These are phyloP conservation scores for Mola mola DNA, from an alignment of 2,113 vertebrate species.

Conservation along the genomic window DNA sequence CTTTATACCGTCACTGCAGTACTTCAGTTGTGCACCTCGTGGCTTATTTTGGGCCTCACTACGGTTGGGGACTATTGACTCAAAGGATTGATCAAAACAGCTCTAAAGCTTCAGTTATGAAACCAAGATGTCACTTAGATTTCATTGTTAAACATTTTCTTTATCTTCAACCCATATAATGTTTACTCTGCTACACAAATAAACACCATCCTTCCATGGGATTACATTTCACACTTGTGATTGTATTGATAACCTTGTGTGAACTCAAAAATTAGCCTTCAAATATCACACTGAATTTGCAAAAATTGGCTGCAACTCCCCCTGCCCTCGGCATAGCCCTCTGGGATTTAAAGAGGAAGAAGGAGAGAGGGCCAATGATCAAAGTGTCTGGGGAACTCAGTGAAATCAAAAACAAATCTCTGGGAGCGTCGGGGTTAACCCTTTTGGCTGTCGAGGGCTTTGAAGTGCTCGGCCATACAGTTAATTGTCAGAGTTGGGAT, in stretches of 20 bases:
- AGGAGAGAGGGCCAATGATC: conserved; percentile 76
- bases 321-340: conserved; percentile 34
- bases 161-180: conserved; percentile 6
- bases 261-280: conserved; percentile 51
- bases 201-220: background rate
- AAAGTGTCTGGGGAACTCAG: conserved; percentile 86
- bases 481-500: conserved; percentile 94
- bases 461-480: conserved; percentile 91
- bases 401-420: conserved; percentile 83
- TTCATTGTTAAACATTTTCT: conserved; percentile 4
- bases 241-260: conserved; percentile 50
- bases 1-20: no score
- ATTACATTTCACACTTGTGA: conserved; percentile 44
- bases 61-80: conserved; percentile 1
- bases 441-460: conserved; percentile 85
- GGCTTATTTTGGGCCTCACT: background rate
- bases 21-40: no score
- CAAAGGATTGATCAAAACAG: background rate
- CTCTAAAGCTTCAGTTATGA: conserved; percentile 13
- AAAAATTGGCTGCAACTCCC: conserved; percentile 43
- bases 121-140: conserved; percentile 2
- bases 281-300: conserved; percentile 69
- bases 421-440: conserved; percentile 89
- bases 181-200: conserved; percentile 2
- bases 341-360: conserved; percentile 48